Conservation (phyloP, 2,113 vertebrate genomes). For the Pluvialis apricaria region DNA sequence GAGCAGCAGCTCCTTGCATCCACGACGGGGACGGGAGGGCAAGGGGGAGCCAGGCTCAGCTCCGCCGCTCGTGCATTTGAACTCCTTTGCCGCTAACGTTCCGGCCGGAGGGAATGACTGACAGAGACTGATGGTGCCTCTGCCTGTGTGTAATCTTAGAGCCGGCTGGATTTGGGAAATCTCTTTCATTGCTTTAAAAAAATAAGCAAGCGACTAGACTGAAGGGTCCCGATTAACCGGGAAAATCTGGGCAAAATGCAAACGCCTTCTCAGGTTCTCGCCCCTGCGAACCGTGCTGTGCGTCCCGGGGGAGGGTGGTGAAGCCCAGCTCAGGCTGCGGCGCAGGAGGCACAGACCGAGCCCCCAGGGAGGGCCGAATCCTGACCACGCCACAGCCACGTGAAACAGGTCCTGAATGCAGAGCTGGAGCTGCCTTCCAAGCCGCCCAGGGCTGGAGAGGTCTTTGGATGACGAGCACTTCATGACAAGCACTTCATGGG, state of each 20-base stretch:
- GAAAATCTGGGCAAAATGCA: constrained; percentile 29
- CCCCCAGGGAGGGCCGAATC: neutral
- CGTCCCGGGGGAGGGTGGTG: rapidly evolving
- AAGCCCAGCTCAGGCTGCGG: neutral
- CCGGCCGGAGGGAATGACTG: neutral
- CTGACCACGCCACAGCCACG: rapidly evolving
- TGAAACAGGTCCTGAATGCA: rapidly evolving
- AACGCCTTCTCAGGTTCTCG: constrained; percentile 15
- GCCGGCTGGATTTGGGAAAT: constrained; percentile 50
- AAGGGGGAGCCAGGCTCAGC: neutral
- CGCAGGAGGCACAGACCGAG: neutral
- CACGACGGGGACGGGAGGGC: neutral
- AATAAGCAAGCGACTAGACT: constrained; percentile 35
- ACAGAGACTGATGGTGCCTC: constrained; percentile 61
- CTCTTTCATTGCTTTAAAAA: constrained; percentile 60
- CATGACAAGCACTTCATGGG: rapidly evolving
- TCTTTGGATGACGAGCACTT: neutral
- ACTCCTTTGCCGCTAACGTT: neutral
- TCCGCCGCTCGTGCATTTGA: neutral
- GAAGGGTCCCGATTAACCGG: constrained; percentile 13
- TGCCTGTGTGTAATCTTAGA: constrained; percentile 58
- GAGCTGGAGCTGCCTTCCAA: neutral
- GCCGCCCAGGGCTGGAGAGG: rapidly evolving
- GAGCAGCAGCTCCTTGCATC: neutral
- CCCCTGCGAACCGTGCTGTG: rapidly evolving